A percentile compares a stretch with the other conserved stretches of the same genome.
phyloP scores from a whole-genome alignment of 2,797 vertebrate species.

The Brachymystax lenok region DNA sequence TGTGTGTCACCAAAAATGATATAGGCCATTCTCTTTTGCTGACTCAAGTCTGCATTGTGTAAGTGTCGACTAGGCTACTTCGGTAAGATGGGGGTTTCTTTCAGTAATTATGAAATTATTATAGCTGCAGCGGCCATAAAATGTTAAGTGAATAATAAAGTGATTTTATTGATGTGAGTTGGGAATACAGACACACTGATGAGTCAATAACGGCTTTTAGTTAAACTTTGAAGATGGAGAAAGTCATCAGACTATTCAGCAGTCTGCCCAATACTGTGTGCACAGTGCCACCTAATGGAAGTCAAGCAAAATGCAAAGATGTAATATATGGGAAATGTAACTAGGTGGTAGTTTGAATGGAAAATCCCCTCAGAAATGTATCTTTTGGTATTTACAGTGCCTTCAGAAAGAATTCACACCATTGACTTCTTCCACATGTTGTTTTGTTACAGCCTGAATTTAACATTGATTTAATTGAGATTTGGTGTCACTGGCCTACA shows the following conservation, averaged over 20 bases:
- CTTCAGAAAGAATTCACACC: no score
- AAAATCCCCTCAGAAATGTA: background rate
- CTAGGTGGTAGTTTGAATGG: background rate
- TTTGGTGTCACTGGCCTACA: no score
- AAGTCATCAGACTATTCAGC: conserved; percentile 7
- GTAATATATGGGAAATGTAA: background rate
- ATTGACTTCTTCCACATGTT: no score
- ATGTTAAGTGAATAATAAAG: background rate
- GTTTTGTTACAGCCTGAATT: no score
- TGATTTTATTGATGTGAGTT: conserved; percentile 30
- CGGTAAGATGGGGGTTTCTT: conserved; percentile 16
- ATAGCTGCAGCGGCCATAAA: conserved; percentile 33
- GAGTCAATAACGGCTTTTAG: conserved; percentile 57
- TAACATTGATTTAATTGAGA: no score
- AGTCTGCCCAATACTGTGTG: conserved; percentile 37
- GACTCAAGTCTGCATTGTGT: conserved; percentile 53
- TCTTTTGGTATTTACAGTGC: no score
- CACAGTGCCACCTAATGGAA: conserved; percentile 73
- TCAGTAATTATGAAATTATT: conserved; percentile 20
- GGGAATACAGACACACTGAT: conserved; percentile 43
- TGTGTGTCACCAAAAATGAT: conserved; percentile 31
- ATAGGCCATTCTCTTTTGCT: conserved; percentile 65
- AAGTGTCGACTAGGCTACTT: conserved; percentile 24
- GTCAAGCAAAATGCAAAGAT: background rate
- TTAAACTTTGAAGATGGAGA: conserved; percentile 41